phyloP scores from a whole-genome alignment of 2,888 invertebrate genomes.

The Craniophora ligustri region DNA sequence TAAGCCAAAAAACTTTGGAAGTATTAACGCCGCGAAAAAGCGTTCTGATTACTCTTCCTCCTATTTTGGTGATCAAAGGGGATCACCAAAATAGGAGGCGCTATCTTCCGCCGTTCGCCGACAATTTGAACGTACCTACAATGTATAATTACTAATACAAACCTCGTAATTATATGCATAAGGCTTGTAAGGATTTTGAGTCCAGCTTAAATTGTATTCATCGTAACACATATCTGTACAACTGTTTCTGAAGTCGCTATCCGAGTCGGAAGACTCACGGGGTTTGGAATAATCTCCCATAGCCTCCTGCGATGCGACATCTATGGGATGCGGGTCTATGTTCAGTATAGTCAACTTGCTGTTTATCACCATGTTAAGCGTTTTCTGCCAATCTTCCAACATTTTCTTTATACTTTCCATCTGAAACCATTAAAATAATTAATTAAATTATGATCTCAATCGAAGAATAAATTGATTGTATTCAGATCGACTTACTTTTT shows the following conservation, averaged over 20 bases:
- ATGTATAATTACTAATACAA: slow-evolving; percentile 20
- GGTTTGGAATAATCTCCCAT: slow-evolving; percentile 79
- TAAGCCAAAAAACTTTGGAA: background rate
- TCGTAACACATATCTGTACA: slow-evolving; percentile 65
- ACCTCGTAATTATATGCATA: slow-evolving; percentile 67
- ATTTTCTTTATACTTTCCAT: slow-evolving; percentile 77
- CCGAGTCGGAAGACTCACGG: slow-evolving; percentile 70
- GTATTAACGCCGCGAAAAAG: slow-evolving; percentile 6
- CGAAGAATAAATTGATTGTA: background rate
- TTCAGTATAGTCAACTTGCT: slow-evolving; percentile 69
- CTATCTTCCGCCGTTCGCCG: slow-evolving; percentile 10
- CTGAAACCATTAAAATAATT: slow-evolving; percentile 58
- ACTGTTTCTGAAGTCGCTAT: slow-evolving; percentile 68
- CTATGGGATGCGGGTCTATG: slow-evolving; percentile 66
- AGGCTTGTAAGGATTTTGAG: slow-evolving; percentile 64
- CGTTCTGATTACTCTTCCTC: slow-evolving; percentile 14
- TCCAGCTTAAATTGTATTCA: slow-evolving; percentile 70
- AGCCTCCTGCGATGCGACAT: slow-evolving; percentile 75
- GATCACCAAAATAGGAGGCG: slow-evolving; percentile 14
- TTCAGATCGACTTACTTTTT: slow-evolving; percentile 66
- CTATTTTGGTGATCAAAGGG: slow-evolving; percentile 26
- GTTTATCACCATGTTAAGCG: slow-evolving; percentile 76
- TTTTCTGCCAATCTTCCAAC: slow-evolving; percentile 80
- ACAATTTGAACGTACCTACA: too few relatives aligned
- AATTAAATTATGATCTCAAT: background rate